Evolutionary conservation across 2,797 vertebrate genomes (phyloP).

Genomic region (Denticeps clupeoides): DNA sequence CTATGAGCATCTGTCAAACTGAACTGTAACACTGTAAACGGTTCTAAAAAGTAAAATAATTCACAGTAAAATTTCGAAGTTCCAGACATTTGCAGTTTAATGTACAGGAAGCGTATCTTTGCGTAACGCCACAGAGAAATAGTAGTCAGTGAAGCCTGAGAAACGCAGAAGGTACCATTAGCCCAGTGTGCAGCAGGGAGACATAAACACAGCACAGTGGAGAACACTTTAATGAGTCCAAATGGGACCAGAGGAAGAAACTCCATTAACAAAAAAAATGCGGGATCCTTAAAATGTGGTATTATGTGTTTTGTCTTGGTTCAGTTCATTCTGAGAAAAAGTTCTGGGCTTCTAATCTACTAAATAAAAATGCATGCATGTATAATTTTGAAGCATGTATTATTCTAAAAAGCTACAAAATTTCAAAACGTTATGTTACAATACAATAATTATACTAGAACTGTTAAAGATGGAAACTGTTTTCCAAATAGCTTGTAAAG

Average conservation of each 20-base stretch:
- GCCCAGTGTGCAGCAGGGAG: neutral
- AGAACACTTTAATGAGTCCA: constrained; percentile 30
- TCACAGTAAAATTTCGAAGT: neutral
- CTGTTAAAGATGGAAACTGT: too few species aligned
- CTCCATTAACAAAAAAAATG: constrained; percentile 4
- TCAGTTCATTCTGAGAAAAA: too few species aligned
- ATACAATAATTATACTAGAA: too few species aligned
- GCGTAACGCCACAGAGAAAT: neutral
- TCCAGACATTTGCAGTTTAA: neutral
- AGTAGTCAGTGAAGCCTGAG: constrained; percentile 21
- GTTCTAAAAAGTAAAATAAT: neutral
- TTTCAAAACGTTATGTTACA: too few species aligned
- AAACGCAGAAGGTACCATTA: constrained; percentile 1
- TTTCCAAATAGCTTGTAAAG: too few species aligned
- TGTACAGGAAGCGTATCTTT: neutral
- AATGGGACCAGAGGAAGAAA: constrained; percentile 24
- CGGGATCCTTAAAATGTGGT: too few species aligned
- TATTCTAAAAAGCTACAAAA: too few species aligned
- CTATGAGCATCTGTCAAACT: neutral
- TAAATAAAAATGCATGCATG: too few species aligned
- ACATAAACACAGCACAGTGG: constrained; percentile 10
- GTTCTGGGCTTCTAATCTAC: too few species aligned
- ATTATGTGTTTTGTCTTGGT: too few species aligned
- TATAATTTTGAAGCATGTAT: too few species aligned
- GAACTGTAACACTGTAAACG: neutral